These are phyloP conservation scores for Antheraea assamensis DNA, from an alignment of 2,888 invertebrate species.

Conservation along the genomic window DNA sequence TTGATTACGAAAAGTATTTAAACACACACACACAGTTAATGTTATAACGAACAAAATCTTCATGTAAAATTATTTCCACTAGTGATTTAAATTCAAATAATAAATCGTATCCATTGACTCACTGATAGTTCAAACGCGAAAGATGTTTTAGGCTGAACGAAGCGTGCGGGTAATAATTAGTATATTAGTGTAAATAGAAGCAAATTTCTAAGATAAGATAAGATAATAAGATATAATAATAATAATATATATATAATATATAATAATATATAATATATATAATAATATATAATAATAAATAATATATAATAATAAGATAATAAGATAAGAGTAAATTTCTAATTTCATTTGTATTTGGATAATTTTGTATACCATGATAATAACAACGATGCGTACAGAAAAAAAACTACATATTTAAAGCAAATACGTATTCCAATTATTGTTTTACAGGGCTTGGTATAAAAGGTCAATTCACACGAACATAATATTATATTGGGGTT, in stretches of 20 bases:
- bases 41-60: not conserved
- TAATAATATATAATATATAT: too few species aligned
- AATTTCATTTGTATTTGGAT: not conserved
- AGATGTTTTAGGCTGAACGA: not conserved
- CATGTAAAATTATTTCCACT: not conserved
- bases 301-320: too few species aligned
- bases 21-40: not conserved
- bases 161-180: not conserved
- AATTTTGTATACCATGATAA: not conserved
- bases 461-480: slow-evolving; percentile 38
- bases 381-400: not conserved
- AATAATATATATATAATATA: too few species aligned
- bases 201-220: too few species aligned
- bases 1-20: not conserved
- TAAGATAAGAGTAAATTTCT: too few species aligned
- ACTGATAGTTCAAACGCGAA: not conserved
- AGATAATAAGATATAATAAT: too few species aligned
- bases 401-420: not conserved
- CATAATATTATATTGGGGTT: slow-evolving; percentile 20
- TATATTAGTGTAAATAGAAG: not conserved
- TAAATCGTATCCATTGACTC: not conserved
- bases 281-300: too few species aligned
- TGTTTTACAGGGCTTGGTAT: not conserved
- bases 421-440: not conserved
- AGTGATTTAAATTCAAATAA: not conserved